Percentiles rank a stretch among this genome's conserved stretches.
Evolutionary conservation across 2,797 vertebrate genomes (phyloP).

Genomic region (Kryptopterus vitreolus): DNA sequence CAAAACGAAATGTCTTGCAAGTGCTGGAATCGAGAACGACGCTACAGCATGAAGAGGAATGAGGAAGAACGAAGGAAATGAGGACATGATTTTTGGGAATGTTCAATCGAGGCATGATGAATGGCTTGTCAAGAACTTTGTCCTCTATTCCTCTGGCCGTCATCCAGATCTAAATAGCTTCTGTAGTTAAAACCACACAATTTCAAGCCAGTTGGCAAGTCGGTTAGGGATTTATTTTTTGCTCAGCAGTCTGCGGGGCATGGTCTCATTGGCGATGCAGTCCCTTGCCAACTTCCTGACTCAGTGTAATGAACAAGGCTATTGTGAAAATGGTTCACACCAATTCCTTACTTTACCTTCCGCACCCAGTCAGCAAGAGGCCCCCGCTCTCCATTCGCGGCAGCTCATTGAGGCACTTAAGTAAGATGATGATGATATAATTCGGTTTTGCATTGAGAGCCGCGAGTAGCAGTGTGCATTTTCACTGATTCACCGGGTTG

Average conservation of each 20-base stretch:
- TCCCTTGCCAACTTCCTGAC: constrained; percentile 54
- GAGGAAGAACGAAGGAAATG: constrained; percentile 48
- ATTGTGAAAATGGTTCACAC: constrained; percentile 53
- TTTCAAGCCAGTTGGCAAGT: constrained; percentile 53
- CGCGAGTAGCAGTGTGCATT: constrained; percentile 4
- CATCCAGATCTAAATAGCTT: constrained; percentile 57
- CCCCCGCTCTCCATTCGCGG: neutral
- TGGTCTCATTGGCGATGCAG: constrained; percentile 50
- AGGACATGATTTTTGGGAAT: constrained; percentile 1
- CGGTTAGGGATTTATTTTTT: constrained; percentile 48
- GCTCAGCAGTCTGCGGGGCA: constrained; percentile 52
- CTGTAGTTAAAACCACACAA: constrained; percentile 59
- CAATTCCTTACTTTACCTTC: constrained; percentile 50
- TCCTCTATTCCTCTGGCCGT: constrained; percentile 43
- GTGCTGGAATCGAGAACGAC: constrained; percentile 4
- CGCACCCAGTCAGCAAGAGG: constrained; percentile 28
- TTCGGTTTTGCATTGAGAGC: neutral
- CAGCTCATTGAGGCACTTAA: neutral
- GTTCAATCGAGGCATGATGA: constrained; percentile 55
- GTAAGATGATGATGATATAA: neutral
- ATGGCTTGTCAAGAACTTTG: constrained; percentile 68
- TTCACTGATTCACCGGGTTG: constrained; percentile 65
- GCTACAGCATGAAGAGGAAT: constrained; percentile 10
- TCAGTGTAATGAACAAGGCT: constrained; percentile 56
- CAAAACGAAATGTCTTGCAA: neutral